Conservation (phyloP, 2,113 vertebrate species). For the Pseudonaja textilis region DNA sequence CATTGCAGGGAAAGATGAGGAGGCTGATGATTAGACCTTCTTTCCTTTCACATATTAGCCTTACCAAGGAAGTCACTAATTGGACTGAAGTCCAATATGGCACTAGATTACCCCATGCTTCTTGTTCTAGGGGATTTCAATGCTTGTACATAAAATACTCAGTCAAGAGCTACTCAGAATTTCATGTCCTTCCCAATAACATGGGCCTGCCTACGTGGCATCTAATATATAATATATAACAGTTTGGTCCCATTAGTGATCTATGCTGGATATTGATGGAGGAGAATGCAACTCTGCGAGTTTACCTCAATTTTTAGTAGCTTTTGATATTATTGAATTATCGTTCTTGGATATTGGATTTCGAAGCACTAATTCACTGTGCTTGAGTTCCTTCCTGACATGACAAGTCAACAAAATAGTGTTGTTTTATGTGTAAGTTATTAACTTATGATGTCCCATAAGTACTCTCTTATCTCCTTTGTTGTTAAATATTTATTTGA, state of each 20-base stretch:
- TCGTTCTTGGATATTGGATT: not conserved
- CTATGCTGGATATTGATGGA: not conserved
- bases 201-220: not conserved
- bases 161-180: not conserved
- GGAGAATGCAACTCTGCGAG: not conserved
- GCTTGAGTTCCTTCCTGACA: not conserved
- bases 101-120: not conserved
- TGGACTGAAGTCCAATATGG: not conserved
- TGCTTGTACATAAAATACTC: not conserved
- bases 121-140: not conserved
- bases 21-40: not conserved
- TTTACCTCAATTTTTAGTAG: not conserved
- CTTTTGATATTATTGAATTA: not conserved
- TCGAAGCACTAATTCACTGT: not conserved
- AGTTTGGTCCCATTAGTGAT: not conserved
- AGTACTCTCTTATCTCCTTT: not conserved
- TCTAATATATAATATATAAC: not conserved
- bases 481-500: not conserved
- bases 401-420: not conserved
- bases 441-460: not conserved
- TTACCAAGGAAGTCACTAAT: not conserved
- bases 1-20: not conserved
- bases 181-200: not conserved
- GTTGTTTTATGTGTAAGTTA: not conserved
- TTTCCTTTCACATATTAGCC: not conserved